These are phyloP conservation scores for Rhineura floridana DNA, from an alignment of 2,113 vertebrate genomes.

Conservation along the genomic window DNA sequence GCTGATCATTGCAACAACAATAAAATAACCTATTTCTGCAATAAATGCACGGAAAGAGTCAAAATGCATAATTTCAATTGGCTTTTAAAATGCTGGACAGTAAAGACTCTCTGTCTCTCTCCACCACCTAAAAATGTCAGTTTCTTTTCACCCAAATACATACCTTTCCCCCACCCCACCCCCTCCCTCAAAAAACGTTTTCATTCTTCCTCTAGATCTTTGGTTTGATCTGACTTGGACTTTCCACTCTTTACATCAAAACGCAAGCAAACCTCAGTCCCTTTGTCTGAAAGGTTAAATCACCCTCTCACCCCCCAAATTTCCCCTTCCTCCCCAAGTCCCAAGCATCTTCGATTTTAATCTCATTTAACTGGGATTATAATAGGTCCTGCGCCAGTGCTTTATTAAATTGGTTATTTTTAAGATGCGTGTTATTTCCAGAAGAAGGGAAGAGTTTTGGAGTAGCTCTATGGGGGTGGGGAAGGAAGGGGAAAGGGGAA, in stretches of 20 bases:
- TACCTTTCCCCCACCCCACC: too few species aligned
- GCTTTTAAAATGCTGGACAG: background rate
- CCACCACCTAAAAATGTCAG: background rate
- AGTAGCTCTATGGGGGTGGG: background rate
- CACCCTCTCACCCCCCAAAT: too few species aligned
- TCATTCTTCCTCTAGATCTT: background rate
- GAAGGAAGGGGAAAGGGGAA: background rate
- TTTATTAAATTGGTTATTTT: accelerated
- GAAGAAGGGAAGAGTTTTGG: background rate
- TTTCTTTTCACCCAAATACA: background rate
- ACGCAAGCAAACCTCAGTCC: background rate
- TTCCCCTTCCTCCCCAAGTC: background rate
- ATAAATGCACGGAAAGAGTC: background rate
- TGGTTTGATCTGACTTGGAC: background rate
- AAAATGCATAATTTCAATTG: background rate
- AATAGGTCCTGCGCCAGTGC: background rate
- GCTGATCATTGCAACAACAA: background rate
- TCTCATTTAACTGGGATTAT: background rate
- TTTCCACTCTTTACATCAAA: background rate
- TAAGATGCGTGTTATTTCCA: background rate
- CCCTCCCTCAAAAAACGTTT: background rate
- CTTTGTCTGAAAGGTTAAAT: background rate
- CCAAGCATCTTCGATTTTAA: background rate
- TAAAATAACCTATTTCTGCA: background rate
- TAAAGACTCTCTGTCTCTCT: too few species aligned